Evolutionary conservation across 2,113 vertebrate species (phyloP).

Genomic region (Hippopotamus amphibius): DNA sequence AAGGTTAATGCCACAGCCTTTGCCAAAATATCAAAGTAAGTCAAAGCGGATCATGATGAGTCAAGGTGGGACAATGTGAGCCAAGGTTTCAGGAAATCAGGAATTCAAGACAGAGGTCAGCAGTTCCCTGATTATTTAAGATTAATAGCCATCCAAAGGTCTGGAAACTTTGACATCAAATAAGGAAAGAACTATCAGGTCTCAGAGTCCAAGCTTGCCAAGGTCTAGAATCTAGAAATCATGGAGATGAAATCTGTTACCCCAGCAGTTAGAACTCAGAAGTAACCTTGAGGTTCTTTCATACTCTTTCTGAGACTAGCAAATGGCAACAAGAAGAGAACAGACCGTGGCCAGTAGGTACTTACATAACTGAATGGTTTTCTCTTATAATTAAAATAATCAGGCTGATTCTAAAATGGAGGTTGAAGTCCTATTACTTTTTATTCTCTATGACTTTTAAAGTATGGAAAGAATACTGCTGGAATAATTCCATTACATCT

Average conservation of each 20-base stretch:
- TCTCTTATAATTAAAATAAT: slow-evolving; percentile 3
- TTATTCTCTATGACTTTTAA: slow-evolving; percentile 10
- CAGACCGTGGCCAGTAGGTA: background rate
- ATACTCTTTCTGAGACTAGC: background rate
- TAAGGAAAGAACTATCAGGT: background rate
- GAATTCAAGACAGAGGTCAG: background rate
- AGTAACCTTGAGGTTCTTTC: background rate
- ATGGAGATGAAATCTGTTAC: background rate
- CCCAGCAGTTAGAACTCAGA: background rate
- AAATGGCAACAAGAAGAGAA: background rate
- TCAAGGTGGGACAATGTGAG: background rate
- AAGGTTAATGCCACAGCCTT: background rate
- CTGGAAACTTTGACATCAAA: background rate
- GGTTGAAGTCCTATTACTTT: background rate
- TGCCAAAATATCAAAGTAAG: background rate
- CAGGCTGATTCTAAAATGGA: background rate
- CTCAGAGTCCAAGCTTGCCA: background rate
- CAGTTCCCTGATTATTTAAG: background rate
- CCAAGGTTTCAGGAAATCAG: background rate
- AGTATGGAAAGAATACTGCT: background rate
- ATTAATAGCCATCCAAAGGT: background rate
- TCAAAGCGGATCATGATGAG: background rate
- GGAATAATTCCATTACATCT: background rate
- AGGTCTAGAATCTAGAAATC: background rate
- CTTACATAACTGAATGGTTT: background rate